Base-by-base conservation (phyloP, 2,113 vertebrate species). In the Sinocyclocheilus anophthalmus region DNA sequence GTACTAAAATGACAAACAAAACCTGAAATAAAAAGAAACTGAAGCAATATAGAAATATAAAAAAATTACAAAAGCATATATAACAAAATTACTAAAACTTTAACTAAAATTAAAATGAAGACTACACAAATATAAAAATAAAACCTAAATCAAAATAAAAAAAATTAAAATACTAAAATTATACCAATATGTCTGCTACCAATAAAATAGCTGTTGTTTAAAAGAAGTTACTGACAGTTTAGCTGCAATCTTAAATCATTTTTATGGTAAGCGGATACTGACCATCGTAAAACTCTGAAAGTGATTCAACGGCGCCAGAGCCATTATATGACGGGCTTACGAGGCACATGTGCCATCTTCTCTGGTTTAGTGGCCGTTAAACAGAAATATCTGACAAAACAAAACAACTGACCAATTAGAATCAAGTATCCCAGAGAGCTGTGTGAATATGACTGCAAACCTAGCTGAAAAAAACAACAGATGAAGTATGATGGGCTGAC, bases 341-440 rank as follows among this genome's bases (percentile, higher is more conserved):
- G 5, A 75, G 42, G 72, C n/a, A 4, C n/a, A 14, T 0, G 16
- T 24, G 22, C 39, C 72, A 45, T 48, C 33, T 45, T 24, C 22
- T 75, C 42, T 24, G 5, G 39, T 75, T 48, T 75, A 48, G 11
- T 4, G 39, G 13, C n/a, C 13, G 24, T 50, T 76, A 50, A 76
- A 50, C 73, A 50, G 22, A 76, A 45, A 76, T 75, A 75, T 76
- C 12, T 76, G n/a, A 76, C n/a, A 76, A 42, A 75, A 75, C 12
- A 75, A n/a, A 24, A 5, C 10, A 48, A 75, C 12, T 0, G 18
- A 24, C 72, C 72, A n/a, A 75, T 48, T 48, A 48, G 5, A 75
- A 75, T 13, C 72, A 45, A 75, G 39, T 42, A 48, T 75, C 45
- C 39, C 72, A 75, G 22, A 75, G 11, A 75, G 22, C 39, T 75